Evolutionary conservation across 2,888 invertebrate genomes (phyloP), one percentile per base, ranked within the genome.

Genomic region (Drosophila prolongata): DNA sequence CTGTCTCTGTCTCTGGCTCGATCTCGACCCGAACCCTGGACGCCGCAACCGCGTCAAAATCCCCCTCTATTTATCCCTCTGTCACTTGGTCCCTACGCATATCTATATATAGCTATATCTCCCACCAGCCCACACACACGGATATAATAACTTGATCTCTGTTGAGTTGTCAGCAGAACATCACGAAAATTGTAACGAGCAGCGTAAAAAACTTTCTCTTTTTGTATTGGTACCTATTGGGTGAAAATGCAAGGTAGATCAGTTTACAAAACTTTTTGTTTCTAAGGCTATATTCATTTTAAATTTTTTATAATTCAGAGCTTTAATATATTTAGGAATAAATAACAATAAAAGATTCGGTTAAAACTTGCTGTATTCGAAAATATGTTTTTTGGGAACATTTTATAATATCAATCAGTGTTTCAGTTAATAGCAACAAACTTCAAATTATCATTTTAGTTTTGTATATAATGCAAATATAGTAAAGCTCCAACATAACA

Each of bases 111-210:
- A 37, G n/a, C 38, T 66, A 42, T 52, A 44, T 58, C 30, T 19
- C 35, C 46, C 14, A n/a, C 44, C 37, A 4, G 16, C 16, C 38
- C 60, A 24, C 57, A 65, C 69, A 69, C 64, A 65, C 59, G 68
- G 71, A 53, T 68, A 65, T 86, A 87, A 85, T 87, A 87, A 85
- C 86, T 85, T 85, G 85, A 87, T 87, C 88, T 85, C 86, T 85
- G 87, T 79, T 83, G 86, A 87, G 88, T 85, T 85, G 85, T 85
- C 85, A 85, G 85, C 88, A 86, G 83, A 85, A 87, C 88, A 85
- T 87, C 86, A 87, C 77, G 76, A 84, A 84, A 87, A 84, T 81
- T 81, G 85, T 87, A 87, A 84, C 83, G 82, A 82, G 85, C 82
- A 66, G 73, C 70, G 67, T 62, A 78, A 75, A 72, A 55, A 79